Percentiles rank a stretch among this genome's conserved stretches.
phyloP scores from a whole-genome alignment of 2,888 invertebrate genomes.

The Nemotelus pantherinus region DNA sequence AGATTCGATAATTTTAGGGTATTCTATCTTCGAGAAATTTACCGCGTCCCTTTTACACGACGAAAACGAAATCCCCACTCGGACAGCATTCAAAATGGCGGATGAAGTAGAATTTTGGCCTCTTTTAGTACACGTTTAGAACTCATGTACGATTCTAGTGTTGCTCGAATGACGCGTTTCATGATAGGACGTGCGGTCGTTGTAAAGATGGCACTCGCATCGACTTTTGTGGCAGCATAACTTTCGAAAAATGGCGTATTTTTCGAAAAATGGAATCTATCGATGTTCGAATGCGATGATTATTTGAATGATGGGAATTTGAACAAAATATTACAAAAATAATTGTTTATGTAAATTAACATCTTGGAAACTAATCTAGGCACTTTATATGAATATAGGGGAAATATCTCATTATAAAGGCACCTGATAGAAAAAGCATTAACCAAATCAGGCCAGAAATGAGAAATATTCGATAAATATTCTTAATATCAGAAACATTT shows the following conservation, averaged over 20 bases:
- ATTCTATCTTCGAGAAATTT: conserved; percentile 7
- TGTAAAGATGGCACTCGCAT: conserved; percentile 32
- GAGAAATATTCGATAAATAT: too few species aligned
- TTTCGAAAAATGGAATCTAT: background rate
- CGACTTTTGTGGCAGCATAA: background rate
- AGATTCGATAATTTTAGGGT: background rate
- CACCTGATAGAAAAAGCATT: too few species aligned
- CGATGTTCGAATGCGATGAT: background rate
- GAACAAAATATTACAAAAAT: too few species aligned
- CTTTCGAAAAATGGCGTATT: background rate
- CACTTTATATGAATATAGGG: too few species aligned
- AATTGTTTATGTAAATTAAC: too few species aligned
- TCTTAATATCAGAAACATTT: too few species aligned
- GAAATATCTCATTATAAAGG: too few species aligned
- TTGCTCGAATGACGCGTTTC: conserved; percentile 63
- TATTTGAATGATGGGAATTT: too few species aligned
- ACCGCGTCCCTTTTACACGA: conserved; percentile 62
- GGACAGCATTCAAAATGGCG: conserved; percentile 66
- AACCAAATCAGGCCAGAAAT: too few species aligned
- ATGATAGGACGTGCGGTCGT: background rate
- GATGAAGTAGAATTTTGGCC: conserved; percentile 58
- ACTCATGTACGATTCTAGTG: conserved; percentile 2
- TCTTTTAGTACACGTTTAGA: conserved; percentile 39
- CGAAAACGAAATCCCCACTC: conserved; percentile 59
- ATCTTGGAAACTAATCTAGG: too few species aligned